A percentile compares a stretch with the other conserved stretches of the same genome.
Conservation (phyloP, 2,888 invertebrate genomes). For the Yponomeuta sedellus region DNA sequence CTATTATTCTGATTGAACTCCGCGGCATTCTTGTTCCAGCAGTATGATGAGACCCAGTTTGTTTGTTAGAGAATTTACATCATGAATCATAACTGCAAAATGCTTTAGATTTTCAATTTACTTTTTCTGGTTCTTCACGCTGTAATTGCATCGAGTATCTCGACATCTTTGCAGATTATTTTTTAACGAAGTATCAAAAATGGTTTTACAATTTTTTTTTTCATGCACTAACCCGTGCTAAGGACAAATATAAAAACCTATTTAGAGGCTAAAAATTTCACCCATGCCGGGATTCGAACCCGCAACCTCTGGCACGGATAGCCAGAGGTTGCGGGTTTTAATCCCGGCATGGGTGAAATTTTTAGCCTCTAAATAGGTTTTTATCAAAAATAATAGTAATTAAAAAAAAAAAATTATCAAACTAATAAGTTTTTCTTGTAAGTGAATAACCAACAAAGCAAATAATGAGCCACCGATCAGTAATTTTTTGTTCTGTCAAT, state of each 20-base stretch:
- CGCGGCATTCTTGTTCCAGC: not conserved
- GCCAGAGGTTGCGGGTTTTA: no score
- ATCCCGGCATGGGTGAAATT: no score
- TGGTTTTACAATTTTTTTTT: no score
- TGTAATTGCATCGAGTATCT: not conserved
- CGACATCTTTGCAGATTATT: not conserved
- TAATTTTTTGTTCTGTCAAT: constrained; percentile 37
- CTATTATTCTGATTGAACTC: constrained; percentile 16
- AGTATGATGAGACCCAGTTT: no score
- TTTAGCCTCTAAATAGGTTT: no score
- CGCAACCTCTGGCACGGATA: no score
- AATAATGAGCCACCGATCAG: not conserved
- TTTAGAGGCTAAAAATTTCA: no score
- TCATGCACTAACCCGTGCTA: no score
- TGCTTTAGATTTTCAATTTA: not conserved
- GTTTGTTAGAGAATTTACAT: not conserved
- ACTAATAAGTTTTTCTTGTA: not conserved
- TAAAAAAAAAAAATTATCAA: not conserved
- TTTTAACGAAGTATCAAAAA: not conserved
- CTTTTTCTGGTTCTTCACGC: not conserved
- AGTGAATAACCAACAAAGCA: not conserved
- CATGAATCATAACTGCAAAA: not conserved
- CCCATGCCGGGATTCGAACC: no score
- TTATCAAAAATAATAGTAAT: no score
- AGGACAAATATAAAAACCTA: no score